Conservation (phyloP, 2,113 vertebrate genomes). For the Plotosus lineatus region DNA sequence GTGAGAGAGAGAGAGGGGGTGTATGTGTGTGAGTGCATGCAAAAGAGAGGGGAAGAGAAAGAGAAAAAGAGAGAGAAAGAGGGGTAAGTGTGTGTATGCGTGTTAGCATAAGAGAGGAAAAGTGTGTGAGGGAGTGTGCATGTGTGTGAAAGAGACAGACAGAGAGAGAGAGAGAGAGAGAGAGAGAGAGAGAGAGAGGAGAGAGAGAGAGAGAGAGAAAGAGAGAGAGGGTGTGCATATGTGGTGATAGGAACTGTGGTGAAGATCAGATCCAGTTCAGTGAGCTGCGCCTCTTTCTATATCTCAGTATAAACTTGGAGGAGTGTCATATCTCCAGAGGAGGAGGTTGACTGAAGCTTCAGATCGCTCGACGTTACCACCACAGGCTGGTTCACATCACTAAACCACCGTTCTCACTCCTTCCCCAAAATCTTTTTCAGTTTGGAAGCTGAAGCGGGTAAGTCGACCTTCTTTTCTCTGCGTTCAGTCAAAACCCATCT, state of each 20-base stretch:
- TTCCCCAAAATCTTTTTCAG: background rate
- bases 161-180: too few relatives aligned
- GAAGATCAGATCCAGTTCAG: background rate
- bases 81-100: background rate
- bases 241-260: background rate
- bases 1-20: background rate
- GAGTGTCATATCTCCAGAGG: background rate
- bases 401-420: background rate
- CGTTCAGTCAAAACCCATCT: background rate
- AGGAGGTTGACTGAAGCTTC: background rate
- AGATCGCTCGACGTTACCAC: background rate
- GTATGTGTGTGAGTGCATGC: background rate
- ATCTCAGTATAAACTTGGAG: background rate
- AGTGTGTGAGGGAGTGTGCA: background rate
- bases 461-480: background rate
- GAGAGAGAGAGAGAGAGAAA: too few relatives aligned
- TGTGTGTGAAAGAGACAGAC: too few relatives aligned
- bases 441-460: background rate
- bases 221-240: too few relatives aligned
- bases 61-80: too few relatives aligned
- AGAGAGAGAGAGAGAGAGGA: background rate
- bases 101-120: rapidly evolving
- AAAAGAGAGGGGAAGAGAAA: too few relatives aligned
- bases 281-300: conserved; percentile 8
- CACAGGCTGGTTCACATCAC: background rate